Base-by-base conservation (phyloP, 2,113 vertebrate genomes). In the Mirounga angustirostris region DNA sequence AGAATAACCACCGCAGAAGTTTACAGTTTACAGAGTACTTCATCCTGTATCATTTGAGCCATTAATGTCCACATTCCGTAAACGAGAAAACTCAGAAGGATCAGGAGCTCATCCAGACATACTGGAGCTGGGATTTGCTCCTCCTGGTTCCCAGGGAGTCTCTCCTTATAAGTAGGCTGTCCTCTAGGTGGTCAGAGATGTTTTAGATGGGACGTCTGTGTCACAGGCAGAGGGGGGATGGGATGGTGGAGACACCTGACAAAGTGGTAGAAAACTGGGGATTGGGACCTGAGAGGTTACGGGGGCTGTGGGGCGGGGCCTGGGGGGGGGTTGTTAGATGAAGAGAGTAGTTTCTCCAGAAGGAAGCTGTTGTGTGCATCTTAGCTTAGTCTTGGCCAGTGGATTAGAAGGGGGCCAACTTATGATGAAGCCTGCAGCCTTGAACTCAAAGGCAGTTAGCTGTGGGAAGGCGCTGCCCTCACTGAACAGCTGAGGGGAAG, bases 151-250 rank as follows among this genome's bases (percentile, higher is more conserved):
- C 6, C n/a, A 21, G 52, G 91, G 36, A 56, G n/a, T 56, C 52
- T 30, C 36, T 76, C 15, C 76, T 22, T 12, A 0, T 0, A 3
- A 7, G 40, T 2, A 19, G 43, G 63, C 90, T 74, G 58, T 5
- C 15, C 24, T 30, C 6, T 10, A 19, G 83, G 67, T 33, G 8
- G 4, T 24, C 50, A 36, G 63, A 79, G 82, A 30, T 50, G 56
- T 30, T 7, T 33, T 4, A 21, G 30, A 19, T 9, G 81, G 28
- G 33, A 18, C 3, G 0, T 30, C 26, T 46, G 33, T 12, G 50
- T 73, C 22, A 1, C 18, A 18, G 81, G 50, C 0, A 0, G 43
- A 16, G n/a, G n/a, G 7, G 13, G 40, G 61, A 4, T 1, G 4
- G 52, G n/a, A 28, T 14, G 3, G 54, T 36, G 33, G 5, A 36